Percentiles rank a stretch among this genome's conserved stretches.
Evolutionary conservation across 1,140 invertebrate species (phyloP).

Genomic region (Linepithema humile): DNA sequence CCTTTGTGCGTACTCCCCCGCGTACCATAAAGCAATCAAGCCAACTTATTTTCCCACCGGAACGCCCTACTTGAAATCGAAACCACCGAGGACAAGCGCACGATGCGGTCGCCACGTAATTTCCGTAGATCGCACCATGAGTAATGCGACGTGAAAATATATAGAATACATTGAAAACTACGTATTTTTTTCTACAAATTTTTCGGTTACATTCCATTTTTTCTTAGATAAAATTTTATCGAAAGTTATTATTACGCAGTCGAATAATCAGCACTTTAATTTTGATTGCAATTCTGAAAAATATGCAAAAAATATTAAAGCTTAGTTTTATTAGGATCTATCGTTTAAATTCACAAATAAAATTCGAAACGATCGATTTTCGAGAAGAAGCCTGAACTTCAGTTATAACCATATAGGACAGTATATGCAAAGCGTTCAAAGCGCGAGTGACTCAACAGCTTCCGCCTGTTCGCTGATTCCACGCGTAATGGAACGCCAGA

Average conservation of each 20-base stretch:
- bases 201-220: too few species aligned
- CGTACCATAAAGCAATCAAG: constrained; percentile 67
- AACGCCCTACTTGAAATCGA: constrained; percentile 77
- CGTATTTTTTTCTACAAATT: too few species aligned
- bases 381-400: too few species aligned
- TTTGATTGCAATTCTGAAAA: not conserved
- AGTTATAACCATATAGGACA: not conserved
- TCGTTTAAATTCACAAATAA: not conserved
- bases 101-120: constrained; percentile 37
- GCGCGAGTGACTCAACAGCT: constrained; percentile 78
- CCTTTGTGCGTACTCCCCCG: constrained; percentile 77
- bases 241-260: not conserved
- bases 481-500: constrained; percentile 76
- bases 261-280: not conserved
- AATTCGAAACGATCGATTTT: not conserved
- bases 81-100: constrained; percentile 71
- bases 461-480: constrained; percentile 72
- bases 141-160: constrained; percentile 21
- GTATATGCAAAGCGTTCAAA: constrained; percentile 38
- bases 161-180: not conserved
- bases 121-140: constrained; percentile 20
- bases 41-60: constrained; percentile 77
- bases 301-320: too few species aligned
- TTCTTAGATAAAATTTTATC: not conserved
- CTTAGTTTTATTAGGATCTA: too few species aligned